Conservation (phyloP, 2,888 invertebrate species). For the Dasysyrphus albostriatus region DNA sequence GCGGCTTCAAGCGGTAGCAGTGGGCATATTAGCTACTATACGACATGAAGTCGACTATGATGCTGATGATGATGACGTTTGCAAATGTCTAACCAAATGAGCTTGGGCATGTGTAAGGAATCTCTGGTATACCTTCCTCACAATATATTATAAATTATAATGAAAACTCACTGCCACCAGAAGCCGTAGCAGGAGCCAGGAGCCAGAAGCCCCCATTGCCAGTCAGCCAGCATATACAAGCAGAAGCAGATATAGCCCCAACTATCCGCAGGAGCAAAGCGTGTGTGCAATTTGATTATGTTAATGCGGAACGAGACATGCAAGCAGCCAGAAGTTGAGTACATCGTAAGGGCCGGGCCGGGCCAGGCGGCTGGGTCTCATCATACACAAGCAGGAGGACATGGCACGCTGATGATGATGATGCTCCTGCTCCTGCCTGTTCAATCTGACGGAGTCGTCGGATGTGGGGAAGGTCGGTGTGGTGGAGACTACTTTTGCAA, state of each 20-base stretch:
- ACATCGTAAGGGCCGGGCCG: constrained; percentile 56
- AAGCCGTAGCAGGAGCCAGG: constrained; percentile 1
- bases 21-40: background rate
- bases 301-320: constrained; percentile 71
- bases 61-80: constrained; percentile 61
- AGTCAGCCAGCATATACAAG: too few species aligned
- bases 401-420: background rate
- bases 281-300: constrained; percentile 75
- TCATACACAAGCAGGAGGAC: constrained; percentile 33
- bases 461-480: background rate
- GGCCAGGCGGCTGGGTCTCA: constrained; percentile 33
- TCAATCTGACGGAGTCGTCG: background rate
- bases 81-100: constrained; percentile 69
- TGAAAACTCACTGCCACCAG: constrained; percentile 69
- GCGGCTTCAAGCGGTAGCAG: constrained; percentile 7
- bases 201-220: background rate
- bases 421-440: background rate
- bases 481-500: constrained; percentile 64
- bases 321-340: constrained; percentile 41
- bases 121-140: constrained; percentile 55
- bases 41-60: background rate
- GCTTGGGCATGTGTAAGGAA: constrained; percentile 58
- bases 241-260: background rate
- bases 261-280: constrained; percentile 34
- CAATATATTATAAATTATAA: constrained; percentile 76